Base-by-base conservation (phyloP, 2,888 invertebrate species). In the Chironomus tentans region DNA sequence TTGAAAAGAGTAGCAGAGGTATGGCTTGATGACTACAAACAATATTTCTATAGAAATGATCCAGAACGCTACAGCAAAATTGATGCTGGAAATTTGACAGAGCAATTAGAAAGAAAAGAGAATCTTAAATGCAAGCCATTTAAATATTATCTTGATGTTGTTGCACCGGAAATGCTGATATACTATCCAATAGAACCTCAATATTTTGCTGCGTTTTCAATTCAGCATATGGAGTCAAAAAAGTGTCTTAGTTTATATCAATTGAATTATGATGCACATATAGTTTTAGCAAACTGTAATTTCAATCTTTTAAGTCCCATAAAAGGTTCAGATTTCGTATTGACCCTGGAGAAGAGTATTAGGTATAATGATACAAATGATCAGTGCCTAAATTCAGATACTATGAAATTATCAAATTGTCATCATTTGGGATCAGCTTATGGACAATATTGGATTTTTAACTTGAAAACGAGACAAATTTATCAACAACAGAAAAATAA, bases 1-100 rank as follows among this genome's bases (percentile, higher is more conserved):
- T 95, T 95, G 83, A 88, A 91, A 56, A 88, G 97, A 77, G 97
- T 97, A 0, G 97, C 97, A 0, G 95, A 95, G 80, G 97, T 98
- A 0, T 71, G 71, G 71, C 24, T 71, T 15, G 71, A 71, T 61
- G 71, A 71, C 10, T 71, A 56, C 24, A 61, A 50, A 56, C 18
- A 71, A 28, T 71, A 71, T 56, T 50, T 71, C 28, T 71, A 56
- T 13, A 13, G 38, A 46, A 56, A 6, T 24, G 56, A 71, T 4
- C 24, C 15, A 4, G 0, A 22, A n/a, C 22, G 71, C 1, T 71
- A 71, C 12, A 21, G 21, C 13, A 56, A 56, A 15, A 24, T 71
- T n/a, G 71, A 71, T 56, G 56, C 71, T 10, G 71, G 71, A 12
- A 56, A 71, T 71, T 28, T 71, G 4, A 56, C 56, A 22, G 21